A percentile compares a stretch with the other conserved stretches of the same genome.
phyloP scores from a whole-genome alignment of 2,113 vertebrate genomes.

The Eptesicus fuscus region DNA sequence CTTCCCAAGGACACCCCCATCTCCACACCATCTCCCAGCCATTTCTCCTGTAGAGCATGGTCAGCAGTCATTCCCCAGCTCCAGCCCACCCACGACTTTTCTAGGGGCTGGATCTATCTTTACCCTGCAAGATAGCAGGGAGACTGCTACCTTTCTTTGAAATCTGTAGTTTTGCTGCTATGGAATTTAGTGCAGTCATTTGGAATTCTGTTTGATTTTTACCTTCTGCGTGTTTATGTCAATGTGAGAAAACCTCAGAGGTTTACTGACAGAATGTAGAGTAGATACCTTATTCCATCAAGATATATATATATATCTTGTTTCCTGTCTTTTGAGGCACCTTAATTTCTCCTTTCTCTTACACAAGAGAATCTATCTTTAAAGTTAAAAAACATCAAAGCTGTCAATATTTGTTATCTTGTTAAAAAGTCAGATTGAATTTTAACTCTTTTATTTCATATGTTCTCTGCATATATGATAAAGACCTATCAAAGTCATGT shows the following conservation, averaged over 20 bases:
- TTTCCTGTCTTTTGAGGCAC: neutral
- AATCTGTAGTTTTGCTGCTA: conserved; percentile 15
- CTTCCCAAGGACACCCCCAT: neutral
- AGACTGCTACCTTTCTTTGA: neutral
- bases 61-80: neutral
- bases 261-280: neutral
- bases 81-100: neutral
- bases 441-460: conserved; percentile 28
- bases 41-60: neutral
- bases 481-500: conserved; percentile 38
- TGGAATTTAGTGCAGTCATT: neutral
- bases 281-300: neutral
- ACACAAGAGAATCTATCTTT: conserved; percentile 23
- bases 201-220: conserved; percentile 64
- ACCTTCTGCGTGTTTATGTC: conserved; percentile 31
- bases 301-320: neutral
- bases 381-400: neutral
- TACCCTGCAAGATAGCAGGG: neutral
- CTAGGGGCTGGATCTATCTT: neutral
- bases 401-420: conserved; percentile 45
- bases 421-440: conserved; percentile 28
- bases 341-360: conserved; percentile 45
- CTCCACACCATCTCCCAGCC: neutral
- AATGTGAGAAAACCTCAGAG: neutral
- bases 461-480: conserved; percentile 33